These are phyloP conservation scores for Aspidiotus rigidus DNA, from an alignment of 2,888 invertebrate genomes.

Conservation along the genomic window DNA sequence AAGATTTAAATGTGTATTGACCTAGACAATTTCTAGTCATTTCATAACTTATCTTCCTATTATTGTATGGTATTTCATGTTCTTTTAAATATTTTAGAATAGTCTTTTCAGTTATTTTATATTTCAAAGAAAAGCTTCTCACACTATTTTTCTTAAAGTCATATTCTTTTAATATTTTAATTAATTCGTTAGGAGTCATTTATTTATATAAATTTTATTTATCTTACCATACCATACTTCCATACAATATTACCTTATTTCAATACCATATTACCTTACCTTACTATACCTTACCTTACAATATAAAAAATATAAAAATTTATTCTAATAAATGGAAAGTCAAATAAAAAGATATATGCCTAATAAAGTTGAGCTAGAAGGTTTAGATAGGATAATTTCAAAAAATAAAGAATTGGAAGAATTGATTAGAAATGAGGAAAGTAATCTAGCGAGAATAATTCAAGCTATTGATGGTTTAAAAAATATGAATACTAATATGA, in stretches of 20 bases:
- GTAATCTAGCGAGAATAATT: conserved; percentile 26
- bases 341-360: conserved; percentile 30
- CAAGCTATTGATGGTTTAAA: conserved; percentile 24
- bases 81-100: conserved; percentile 19
- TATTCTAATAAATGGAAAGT: conserved; percentile 29
- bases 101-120: not conserved
- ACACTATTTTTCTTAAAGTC: conserved; percentile 22
- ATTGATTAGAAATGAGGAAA: conserved; percentile 20
- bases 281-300: conserved; percentile 5
- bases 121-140: no score
- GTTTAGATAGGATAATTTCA: conserved; percentile 26
- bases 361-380: conserved; percentile 24
- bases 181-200: conserved; percentile 26
- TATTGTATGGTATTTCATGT: conserved; percentile 19
- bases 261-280: conserved; percentile 17
- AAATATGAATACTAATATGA: conserved; percentile 28
- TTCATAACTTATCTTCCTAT: conserved; percentile 16
- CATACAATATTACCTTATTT: conserved; percentile 25
- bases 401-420: conserved; percentile 30
- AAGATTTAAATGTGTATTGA: conserved; percentile 14
- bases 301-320: conserved; percentile 22
- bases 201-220: conserved; percentile 23
- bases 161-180: conserved; percentile 25
- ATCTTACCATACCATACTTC: conserved; percentile 13
- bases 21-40: conserved; percentile 14